Conservation (phyloP, 30 jellyfish, hydroid and myxozoan genomes). For the Nemopilema nomurai region DNA sequence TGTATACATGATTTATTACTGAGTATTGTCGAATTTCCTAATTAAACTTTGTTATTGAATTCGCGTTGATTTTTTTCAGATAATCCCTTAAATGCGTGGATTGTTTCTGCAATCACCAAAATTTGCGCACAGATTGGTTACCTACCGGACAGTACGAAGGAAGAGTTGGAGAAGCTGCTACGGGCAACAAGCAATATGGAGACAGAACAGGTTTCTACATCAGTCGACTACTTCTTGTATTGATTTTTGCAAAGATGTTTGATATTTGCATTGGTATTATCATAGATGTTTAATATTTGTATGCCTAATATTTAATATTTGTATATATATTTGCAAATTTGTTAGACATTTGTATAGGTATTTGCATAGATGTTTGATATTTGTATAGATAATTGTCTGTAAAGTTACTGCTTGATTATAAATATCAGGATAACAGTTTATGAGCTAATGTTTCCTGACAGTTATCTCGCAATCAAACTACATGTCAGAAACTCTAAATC, state of each 20-base stretch:
- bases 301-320: too few species aligned
- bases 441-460: too few species aligned
- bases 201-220: constrained; percentile 38
- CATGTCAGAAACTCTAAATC: too few species aligned
- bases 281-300: too few species aligned
- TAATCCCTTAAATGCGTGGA: constrained; percentile 62
- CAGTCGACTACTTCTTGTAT: neutral
- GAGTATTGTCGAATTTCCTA: too few species aligned
- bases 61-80: constrained; percentile 14
- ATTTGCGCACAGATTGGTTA: constrained; percentile 44
- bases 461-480: too few species aligned
- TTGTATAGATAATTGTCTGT: too few species aligned
- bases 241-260: neutral
- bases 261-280: neutral
- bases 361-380: too few species aligned
- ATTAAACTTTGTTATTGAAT: neutral
- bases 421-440: too few species aligned
- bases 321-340: too few species aligned
- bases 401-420: too few species aligned
- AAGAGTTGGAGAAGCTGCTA: constrained; percentile 12
- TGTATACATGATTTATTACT: neutral
- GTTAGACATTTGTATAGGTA: too few species aligned
- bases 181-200: constrained; percentile 27
- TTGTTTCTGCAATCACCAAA: constrained; percentile 71
- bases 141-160: constrained; percentile 25